Evolutionary conservation across 2,113 vertebrate genomes (phyloP), one percentile per base, ranked within the genome.

Genomic region (Chamaetylas fuelleborni): DNA sequence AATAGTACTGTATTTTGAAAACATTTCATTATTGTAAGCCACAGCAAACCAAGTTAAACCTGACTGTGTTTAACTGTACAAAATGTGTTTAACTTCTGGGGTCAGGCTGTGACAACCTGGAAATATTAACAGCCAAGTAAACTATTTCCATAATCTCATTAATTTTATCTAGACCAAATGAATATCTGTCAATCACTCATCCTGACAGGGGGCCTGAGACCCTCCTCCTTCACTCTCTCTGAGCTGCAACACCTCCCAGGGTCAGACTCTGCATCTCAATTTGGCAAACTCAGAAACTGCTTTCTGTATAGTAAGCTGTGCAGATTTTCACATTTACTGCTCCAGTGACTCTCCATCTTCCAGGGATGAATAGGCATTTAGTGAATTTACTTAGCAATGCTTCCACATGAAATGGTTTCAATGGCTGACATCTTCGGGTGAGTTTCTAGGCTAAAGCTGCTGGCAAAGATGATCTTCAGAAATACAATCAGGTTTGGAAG

Each of bases 341-440:
- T 97, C 97, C 96, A 94, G 86, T 79, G 96, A 79, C 47, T 95
- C 92, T 84, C 95, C 90, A 93, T 98, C 97, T 97, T 94, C 94
- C 50, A 78, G 93, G 96, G 96, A 97, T 97, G 97, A 98, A 98
- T 97, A 93, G 97, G 95, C 97, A 98, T 98, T 98, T 97, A 98
- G 96, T 56, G 95, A 97, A 98, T 98, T 98, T 98, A 98, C 97
- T 98, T 97, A 98, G 97, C 89, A 70, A 97, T 98, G 94, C 97
- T 98, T 98, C 98, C 97, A 98, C 98, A 98, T 98, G 98, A 98
- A 96, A 96, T 97, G 92, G 53, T 92, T 97, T 98, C 97, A 98
- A 98, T 97, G 96, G 97, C 81, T 84, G 93, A 98, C 96, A 97
- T 97, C 95, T 96, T 94, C 3, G 73, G 64, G 89, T 90, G 93